Base-by-base conservation (phyloP, 2,888 invertebrate genomes). In the Brachypterus glaber region DNA sequence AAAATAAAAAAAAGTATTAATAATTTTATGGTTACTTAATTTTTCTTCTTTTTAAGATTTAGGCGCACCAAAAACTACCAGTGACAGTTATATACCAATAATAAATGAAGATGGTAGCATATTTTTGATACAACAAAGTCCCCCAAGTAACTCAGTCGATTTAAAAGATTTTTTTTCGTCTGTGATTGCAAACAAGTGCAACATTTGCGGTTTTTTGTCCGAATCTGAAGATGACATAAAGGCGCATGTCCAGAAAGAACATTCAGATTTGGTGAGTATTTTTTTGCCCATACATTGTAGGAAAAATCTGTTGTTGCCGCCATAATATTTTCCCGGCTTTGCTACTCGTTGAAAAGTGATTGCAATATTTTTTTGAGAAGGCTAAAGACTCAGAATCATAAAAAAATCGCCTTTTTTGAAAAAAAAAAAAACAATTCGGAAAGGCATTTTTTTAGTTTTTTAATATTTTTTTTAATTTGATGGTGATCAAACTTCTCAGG, bases 111-210 rank as follows among this genome's bases (percentile, higher is more conserved):
- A n/a, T n/a, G n/a, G n/a, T n/a, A n/a, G n/a, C n/a, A n/a, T n/a
- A n/a, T n/a, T n/a, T n/a, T n/a, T n/a, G n/a, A n/a, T n/a, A n/a
- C n/a, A n/a, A n/a, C n/a, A n/a, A n/a, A n/a, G n/a, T n/a, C n/a
- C n/a, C n/a, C n/a, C n/a, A n/a, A n/a, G n/a, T n/a, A n/a, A n/a
- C n/a, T n/a, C n/a, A n/a, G n/a, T n/a, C n/a, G n/a, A n/a, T n/a
- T n/a, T n/a, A n/a, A 39, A 47, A 34, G 54, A 60, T 35, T 46
- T 55, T 33, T 55, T 54, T 40, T 55, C 56, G 17, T 47, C 51
- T 33, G 49, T 64, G 17, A 51, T 52, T 14, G 62, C 62, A 3
- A 49, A 57, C 31, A 62, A 63, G 45, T 66, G 66, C 47, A 64
- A 59, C 46, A 44, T 56, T 25, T 66, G 66, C 42, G 46, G 46